phyloP scores from a whole-genome alignment of 2,797 vertebrate species.

The Anas georgica region DNA sequence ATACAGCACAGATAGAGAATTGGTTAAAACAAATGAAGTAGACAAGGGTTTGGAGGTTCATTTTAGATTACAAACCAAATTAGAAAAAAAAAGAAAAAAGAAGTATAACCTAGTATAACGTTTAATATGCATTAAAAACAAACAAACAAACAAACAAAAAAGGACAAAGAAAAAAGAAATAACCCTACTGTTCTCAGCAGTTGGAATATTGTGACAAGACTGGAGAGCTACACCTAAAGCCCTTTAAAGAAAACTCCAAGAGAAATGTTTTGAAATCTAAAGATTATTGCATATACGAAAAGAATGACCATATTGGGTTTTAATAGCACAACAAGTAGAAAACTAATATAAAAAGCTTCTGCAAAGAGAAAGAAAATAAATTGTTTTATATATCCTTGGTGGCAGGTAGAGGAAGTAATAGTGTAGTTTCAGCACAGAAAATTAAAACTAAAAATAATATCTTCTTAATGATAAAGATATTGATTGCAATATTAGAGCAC shows the following conservation, averaged over 20 bases:
- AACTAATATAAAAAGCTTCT: neutral
- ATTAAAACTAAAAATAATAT: neutral
- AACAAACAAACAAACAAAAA: neutral
- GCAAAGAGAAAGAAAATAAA: neutral
- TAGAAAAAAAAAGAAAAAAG: no score
- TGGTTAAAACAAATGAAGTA: neutral
- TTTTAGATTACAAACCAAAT: neutral
- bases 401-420: neutral
- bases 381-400: neutral
- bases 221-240: neutral
- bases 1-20: neutral
- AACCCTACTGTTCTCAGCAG: neutral
- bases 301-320: neutral
- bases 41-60: neutral
- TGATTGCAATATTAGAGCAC: neutral
- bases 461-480: neutral
- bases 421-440: neutral
- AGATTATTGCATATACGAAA: neutral
- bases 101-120: no score
- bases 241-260: neutral
- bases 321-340: neutral
- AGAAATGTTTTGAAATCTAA: neutral
- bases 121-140: neutral
- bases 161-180: neutral
- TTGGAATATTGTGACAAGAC: neutral